phyloP scores from a whole-genome alignment of 2,113 vertebrate species.

The Agelaius tricolor region DNA sequence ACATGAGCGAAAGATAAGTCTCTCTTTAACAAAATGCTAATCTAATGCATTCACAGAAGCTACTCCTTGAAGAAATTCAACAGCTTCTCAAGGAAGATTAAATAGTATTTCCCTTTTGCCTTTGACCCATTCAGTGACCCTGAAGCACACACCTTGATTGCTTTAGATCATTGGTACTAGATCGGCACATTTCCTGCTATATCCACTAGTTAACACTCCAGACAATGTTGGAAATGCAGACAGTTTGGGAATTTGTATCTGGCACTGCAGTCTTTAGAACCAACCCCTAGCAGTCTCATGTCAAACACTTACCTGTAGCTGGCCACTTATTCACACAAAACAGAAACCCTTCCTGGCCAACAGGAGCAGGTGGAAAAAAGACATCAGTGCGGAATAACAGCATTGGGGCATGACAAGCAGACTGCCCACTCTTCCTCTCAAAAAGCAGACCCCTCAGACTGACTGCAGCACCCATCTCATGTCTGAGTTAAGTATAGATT shows the following conservation, averaged over 20 bases:
- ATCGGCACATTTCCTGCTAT: neutral
- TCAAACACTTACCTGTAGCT: neutral
- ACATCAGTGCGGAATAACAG: neutral
- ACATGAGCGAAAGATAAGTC: neutral
- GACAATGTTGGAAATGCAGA: neutral
- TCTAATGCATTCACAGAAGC: neutral
- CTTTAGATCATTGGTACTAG: neutral
- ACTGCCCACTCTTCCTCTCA: neutral
- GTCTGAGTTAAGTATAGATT: neutral
- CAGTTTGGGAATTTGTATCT: neutral
- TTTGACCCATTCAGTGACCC: neutral
- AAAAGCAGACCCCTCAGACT: neutral
- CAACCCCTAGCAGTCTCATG: neutral
- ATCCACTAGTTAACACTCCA: neutral
- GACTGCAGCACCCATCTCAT: neutral
- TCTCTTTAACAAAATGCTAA: neutral
- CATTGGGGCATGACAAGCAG: neutral
- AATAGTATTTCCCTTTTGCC: neutral
- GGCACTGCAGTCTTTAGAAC: neutral
- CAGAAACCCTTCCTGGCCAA: neutral
- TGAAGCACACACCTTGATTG: neutral
- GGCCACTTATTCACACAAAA: neutral
- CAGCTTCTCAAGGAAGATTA: neutral
- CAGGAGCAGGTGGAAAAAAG: neutral
- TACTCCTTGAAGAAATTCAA: neutral